A percentile compares a stretch with the other conserved stretches of the same genome.
Conservation (phyloP, 2,888 invertebrate genomes). For the Phortica magna region DNA sequence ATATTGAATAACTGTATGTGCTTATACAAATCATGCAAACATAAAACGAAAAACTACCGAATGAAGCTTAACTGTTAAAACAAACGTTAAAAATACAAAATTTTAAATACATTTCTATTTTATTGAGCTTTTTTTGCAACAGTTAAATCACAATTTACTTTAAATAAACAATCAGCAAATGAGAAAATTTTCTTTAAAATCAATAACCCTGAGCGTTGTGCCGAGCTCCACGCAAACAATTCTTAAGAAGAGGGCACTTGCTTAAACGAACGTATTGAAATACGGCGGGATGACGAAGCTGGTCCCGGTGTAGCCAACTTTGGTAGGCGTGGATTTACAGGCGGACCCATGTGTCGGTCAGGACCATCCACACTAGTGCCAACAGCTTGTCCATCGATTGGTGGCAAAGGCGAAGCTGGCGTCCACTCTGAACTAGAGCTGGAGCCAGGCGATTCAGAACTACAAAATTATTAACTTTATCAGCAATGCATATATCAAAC, state of each 20-base stretch:
- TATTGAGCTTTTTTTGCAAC: not conserved
- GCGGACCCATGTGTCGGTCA: conserved; percentile 76
- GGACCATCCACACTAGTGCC: conserved; percentile 59
- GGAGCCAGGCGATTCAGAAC: conserved; percentile 77
- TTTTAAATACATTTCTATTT: not conserved
- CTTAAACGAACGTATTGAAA: conserved; percentile 59
- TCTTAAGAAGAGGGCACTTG: conserved; percentile 53
- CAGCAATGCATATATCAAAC: not conserved
- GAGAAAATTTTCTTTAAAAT: conserved; percentile 3
- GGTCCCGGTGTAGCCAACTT: conserved; percentile 61
- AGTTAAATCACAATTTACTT: conserved; percentile 3
- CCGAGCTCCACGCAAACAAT: conserved; percentile 16
- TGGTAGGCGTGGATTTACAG: conserved; percentile 74
- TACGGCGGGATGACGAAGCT: conserved; percentile 47
- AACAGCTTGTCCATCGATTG: conserved; percentile 57
- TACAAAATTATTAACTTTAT: conserved; percentile 42
- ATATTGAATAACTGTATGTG: too few relatives aligned
- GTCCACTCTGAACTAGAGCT: conserved; percentile 78
- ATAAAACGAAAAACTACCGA: conserved; percentile 48
- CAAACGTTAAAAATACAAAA: conserved; percentile 47
- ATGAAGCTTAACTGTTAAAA: conserved; percentile 67
- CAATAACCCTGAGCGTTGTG: conserved; percentile 57
- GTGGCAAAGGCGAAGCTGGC: conserved; percentile 76
- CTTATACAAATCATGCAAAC: not conserved
- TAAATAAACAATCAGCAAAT: conserved; percentile 41